Percentiles rank a stretch among this genome's conserved stretches.
Conservation (phyloP, 2,113 vertebrate genomes). For the Pheucticus melanocephalus region DNA sequence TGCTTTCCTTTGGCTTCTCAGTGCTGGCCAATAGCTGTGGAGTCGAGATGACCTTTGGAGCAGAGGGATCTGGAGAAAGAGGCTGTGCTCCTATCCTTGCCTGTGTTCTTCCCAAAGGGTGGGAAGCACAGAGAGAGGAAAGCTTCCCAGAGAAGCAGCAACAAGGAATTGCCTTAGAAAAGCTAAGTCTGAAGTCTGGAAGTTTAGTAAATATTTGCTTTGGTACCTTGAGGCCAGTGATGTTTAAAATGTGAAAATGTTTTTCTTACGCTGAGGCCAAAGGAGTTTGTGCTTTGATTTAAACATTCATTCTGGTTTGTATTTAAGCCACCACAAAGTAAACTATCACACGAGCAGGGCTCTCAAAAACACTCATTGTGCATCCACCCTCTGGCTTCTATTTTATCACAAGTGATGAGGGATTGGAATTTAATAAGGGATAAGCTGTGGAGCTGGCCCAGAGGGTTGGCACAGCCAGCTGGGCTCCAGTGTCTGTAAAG, state of each 20-base stretch:
- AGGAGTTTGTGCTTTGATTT: conserved; percentile 25
- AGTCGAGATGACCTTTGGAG: accelerated
- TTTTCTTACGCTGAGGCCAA: background rate
- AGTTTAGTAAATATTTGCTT: conserved; percentile 24
- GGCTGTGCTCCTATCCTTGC: background rate
- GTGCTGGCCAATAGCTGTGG: background rate
- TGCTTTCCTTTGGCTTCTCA: background rate
- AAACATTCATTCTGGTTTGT: background rate
- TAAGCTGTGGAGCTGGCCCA: conserved; percentile 12
- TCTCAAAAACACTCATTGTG: background rate
- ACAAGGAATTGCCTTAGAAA: background rate
- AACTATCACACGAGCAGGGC: background rate
- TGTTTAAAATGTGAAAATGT: conserved; percentile 23
- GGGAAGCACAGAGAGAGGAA: background rate
- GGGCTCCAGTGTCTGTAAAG: background rate
- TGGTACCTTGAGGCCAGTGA: background rate
- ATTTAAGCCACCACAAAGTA: conserved; percentile 3
- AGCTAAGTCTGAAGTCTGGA: background rate
- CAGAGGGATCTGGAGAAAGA: background rate
- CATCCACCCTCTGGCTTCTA: conserved; percentile 1
- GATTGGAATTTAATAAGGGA: conserved; percentile 14
- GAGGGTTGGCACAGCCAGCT: background rate
- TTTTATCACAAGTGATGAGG: conserved; percentile 12
- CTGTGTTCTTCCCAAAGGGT: background rate
- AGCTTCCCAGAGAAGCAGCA: background rate